A percentile compares a stretch with the other conserved stretches of the same genome.
phyloP scores from a whole-genome alignment of 1,140 invertebrate species.

The Drosophila nebulosa region DNA sequence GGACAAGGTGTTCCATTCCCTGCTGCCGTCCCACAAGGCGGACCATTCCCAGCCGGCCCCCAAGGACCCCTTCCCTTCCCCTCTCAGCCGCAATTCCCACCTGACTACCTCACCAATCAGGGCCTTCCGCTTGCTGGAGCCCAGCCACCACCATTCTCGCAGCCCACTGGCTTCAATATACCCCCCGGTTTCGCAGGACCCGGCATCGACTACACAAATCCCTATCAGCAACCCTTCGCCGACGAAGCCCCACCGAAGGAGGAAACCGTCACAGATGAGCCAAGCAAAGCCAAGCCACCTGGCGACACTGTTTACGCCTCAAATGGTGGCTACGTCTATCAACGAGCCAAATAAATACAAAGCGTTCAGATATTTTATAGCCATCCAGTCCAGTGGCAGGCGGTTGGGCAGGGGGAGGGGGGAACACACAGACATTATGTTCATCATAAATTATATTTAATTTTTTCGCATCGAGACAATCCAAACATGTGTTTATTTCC shows the following conservation, averaged over 20 bases:
- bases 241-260: slow-evolving; percentile 36
- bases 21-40: not conserved
- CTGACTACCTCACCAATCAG: slow-evolving; percentile 51
- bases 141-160: slow-evolving; percentile 25
- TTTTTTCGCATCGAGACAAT: slow-evolving; percentile 8
- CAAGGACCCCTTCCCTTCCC: slow-evolving; percentile 9
- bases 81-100: slow-evolving; percentile 3
- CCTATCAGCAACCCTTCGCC: slow-evolving; percentile 46
- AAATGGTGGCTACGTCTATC: slow-evolving; percentile 74
- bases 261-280: slow-evolving; percentile 8
- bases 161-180: slow-evolving; percentile 36
- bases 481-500: slow-evolving; percentile 1
- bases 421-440: slow-evolving; percentile 4
- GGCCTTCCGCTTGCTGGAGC: slow-evolving; percentile 38
- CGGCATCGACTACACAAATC: slow-evolving; percentile 13
- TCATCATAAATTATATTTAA: slow-evolving; percentile 66
- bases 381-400: not conserved
- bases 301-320: slow-evolving; percentile 64
- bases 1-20: slow-evolving; percentile 14
- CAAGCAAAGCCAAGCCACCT: slow-evolving; percentile 18
- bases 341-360: slow-evolving; percentile 38
- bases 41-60: not conserved
- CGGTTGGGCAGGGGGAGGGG: no score
- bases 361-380: slow-evolving; percentile 31
- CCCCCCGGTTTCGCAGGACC: slow-evolving; percentile 49